Evolutionary conservation across 2,888 invertebrate species (phyloP), one percentile per base, ranked within the genome.

Genomic region (Strigamia transsilvanica): DNA sequence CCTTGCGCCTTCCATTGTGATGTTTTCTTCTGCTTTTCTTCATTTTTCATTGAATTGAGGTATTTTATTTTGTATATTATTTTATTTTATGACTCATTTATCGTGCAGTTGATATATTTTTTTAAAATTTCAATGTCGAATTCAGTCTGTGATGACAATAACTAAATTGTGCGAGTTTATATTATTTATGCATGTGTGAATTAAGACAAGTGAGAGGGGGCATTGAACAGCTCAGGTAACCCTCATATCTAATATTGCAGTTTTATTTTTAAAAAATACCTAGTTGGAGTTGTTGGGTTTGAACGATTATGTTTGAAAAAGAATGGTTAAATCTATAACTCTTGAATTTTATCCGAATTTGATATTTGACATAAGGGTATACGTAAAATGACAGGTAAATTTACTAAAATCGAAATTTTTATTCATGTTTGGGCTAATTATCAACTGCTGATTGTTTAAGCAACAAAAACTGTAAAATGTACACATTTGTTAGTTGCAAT

Each of bases 1-100:
- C 56, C n/a, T 56, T 56, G n/a, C n/a, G 56, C 56, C 56, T 56
- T 56, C 56, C 56, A 56, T 56, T 56, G n/a, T n/a, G n/a, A n/a
- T 56, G 9, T 18, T 18, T 56, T 56, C 6, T 51, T 56, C 1
- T 18, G 9, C 4, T n/a, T 56, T 9, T 9, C 2, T 4, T 56
- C 15, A n/a, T n/a, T 18, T n/a, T 5, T 46, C 5, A 15, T 46
- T 15, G 12, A 46, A 10, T 46, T 13, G 15, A 56, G 15, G 56
- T 18, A n/a, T 56, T 15, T n/a, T 51, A 13, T 51, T n/a, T 15
- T 51, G 51, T 15, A 51, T 15, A 2, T n/a, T 18, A n/a, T 56
- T 51, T 6, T 10, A 51, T 15, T 56, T 56, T 18, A 56, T 56
- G 10, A 2, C 2, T 38, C 38, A 38, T 56, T 56, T 56, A 1